Conservation (phyloP, 2,888 invertebrate genomes). For the Sipha maydis region DNA sequence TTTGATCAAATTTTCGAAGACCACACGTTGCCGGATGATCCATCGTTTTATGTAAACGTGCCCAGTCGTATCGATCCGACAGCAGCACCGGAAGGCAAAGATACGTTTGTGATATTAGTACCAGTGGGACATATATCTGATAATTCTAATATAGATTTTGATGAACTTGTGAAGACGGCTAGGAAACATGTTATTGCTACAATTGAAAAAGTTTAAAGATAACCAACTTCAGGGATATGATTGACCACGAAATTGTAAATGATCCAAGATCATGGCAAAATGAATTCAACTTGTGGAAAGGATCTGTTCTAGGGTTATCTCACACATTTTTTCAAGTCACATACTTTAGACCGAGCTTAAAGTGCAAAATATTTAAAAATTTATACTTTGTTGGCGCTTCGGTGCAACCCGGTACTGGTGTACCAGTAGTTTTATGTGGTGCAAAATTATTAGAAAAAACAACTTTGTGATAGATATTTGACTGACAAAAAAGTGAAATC, state of each 20-base stretch:
- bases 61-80: conserved; percentile 52
- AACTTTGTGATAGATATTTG: conserved; percentile 5
- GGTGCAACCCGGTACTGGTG: conserved; percentile 26
- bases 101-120: conserved; percentile 44
- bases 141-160: conserved; percentile 25
- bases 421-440: conserved; percentile 47
- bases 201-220: conserved; percentile 46
- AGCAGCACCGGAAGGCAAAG: conserved; percentile 51
- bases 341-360: conserved; percentile 50
- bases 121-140: conserved; percentile 47
- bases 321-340: conserved; percentile 45
- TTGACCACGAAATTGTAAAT: conserved; percentile 41
- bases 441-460: conserved; percentile 47
- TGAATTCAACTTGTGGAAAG: conserved; percentile 54
- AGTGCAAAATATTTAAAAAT: conserved; percentile 35
- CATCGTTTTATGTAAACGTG: conserved; percentile 52
- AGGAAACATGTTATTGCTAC: conserved; percentile 36
- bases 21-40: conserved; percentile 51
- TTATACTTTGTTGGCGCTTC: conserved; percentile 33
- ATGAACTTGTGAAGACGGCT: conserved; percentile 23
- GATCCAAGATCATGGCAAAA: conserved; percentile 51
- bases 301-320: conserved; percentile 46
- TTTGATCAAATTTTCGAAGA: conserved; percentile 54
- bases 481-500: background rate
- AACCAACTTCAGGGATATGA: conserved; percentile 28